phyloP scores from a whole-genome alignment of 2,888 invertebrate genomes.

The Blastobasis adustella region DNA sequence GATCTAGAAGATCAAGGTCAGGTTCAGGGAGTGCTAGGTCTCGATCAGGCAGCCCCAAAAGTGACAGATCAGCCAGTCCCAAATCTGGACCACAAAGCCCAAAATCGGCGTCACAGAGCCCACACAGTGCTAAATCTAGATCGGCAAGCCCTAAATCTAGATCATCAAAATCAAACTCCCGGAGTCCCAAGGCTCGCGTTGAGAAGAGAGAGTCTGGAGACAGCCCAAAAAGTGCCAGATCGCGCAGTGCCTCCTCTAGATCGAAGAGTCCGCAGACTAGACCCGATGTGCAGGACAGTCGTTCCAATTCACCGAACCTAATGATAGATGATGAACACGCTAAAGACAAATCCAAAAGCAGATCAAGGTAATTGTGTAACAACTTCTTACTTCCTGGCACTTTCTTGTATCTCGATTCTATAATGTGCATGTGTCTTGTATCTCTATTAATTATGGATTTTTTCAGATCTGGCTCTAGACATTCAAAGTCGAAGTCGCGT shows the following conservation, averaged over 20 bases:
- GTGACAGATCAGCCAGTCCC: conserved; percentile 24
- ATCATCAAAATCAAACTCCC: conserved; percentile 33
- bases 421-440: too few relatives aligned
- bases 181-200: conserved; percentile 41
- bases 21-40: conserved; percentile 36
- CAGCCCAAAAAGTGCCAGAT: conserved; percentile 40
- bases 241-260: conserved; percentile 44
- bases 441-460: not conserved
- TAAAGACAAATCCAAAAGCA: conserved; percentile 53
- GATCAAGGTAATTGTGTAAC: conserved; percentile 42
- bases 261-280: conserved; percentile 48
- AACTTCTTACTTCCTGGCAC: too few relatives aligned
- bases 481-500: conserved; percentile 53
- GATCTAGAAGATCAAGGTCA: conserved; percentile 40
- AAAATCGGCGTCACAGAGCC: conserved; percentile 44
- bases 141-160: conserved; percentile 34
- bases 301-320: conserved; percentile 70
- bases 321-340: conserved; percentile 67
- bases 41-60: conserved; percentile 33
- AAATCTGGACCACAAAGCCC: conserved; percentile 44
- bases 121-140: conserved; percentile 40
- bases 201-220: conserved; percentile 62
- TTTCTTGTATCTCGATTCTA: too few relatives aligned
- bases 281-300: conserved; percentile 53
- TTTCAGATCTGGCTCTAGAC: conserved; percentile 52